Conservation (phyloP, 2,888 invertebrate species). For the Pollenia griseotomentosa region DNA sequence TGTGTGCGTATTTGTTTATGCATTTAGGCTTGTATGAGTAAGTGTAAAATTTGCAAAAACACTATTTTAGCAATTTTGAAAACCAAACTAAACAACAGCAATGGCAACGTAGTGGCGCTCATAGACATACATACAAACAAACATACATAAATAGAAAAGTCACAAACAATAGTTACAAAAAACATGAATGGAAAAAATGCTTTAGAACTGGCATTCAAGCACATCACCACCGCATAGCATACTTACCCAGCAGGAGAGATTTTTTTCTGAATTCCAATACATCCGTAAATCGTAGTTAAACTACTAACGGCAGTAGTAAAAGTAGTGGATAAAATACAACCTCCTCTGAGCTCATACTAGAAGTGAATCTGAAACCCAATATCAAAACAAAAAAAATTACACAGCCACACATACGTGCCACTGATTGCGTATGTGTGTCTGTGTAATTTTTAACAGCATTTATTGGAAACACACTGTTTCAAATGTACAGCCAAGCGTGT, state of each 20-base stretch:
- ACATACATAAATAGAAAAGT: neutral
- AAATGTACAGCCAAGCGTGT: too few relatives aligned
- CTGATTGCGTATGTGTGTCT: too few relatives aligned
- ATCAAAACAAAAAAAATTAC: conserved; percentile 38
- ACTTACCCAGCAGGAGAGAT: conserved; percentile 50
- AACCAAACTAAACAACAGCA: conserved; percentile 54
- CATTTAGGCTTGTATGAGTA: neutral
- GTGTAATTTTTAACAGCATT: too few relatives aligned
- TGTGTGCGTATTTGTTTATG: neutral
- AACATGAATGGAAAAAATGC: conserved; percentile 1
- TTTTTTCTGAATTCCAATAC: neutral
- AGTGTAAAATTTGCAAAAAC: conserved; percentile 29
- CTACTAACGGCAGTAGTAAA: conserved; percentile 1
- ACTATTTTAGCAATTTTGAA: conserved; percentile 47
- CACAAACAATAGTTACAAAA: neutral
- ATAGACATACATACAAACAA: conserved; percentile 6
- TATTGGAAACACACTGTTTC: conserved; percentile 5
- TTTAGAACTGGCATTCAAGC: neutral
- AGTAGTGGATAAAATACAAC: conserved; percentile 41
- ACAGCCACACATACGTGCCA: neutral
- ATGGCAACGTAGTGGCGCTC: conserved; percentile 10
- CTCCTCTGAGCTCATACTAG: conserved; percentile 32
- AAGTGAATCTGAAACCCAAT: conserved; percentile 58
- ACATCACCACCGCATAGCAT: neutral
- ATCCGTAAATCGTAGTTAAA: neutral